These are phyloP conservation scores for Ameiurus melas DNA, from an alignment of 2,113 vertebrate species.

Conservation along the genomic window DNA sequence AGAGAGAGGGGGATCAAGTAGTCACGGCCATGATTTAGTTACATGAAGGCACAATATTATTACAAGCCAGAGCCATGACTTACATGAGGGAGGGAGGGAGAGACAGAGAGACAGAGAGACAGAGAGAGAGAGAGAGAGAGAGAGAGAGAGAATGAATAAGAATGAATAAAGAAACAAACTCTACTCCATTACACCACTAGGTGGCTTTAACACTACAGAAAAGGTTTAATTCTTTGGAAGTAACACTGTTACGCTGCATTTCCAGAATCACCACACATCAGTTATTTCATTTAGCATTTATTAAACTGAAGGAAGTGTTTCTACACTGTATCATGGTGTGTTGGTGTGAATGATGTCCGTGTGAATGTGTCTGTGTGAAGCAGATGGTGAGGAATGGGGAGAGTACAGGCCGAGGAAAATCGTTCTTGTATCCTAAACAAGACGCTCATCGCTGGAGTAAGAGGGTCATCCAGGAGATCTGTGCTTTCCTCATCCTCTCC, in stretches of 20 bases:
- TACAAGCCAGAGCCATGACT: not conserved
- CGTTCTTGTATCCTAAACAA: slow-evolving; percentile 40
- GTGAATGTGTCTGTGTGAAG: slow-evolving; percentile 29
- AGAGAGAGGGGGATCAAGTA: not conserved
- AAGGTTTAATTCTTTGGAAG: not conserved
- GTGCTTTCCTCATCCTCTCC: slow-evolving; percentile 82
- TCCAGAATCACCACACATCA: not conserved
- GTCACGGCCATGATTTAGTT: not conserved
- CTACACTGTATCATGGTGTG: not conserved
- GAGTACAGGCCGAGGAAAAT: not conserved
- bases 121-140: not conserved
- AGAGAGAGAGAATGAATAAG: not conserved
- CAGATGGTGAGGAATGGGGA: slow-evolving; percentile 32
- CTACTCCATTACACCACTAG: not conserved
- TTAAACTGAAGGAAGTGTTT: not conserved
- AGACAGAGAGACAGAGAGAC: too few species aligned
- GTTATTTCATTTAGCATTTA: not conserved
- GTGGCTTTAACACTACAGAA: not conserved
- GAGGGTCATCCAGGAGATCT: slow-evolving; percentile 79
- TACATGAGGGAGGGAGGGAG: too few species aligned
- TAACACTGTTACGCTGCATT: not conserved
- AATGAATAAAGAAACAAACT: not conserved
- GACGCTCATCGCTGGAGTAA: slow-evolving; percentile 70
- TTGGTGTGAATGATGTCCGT: not conserved
- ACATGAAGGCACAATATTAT: not conserved